Conservation (phyloP, 2,113 vertebrate species). For the Erinaceus europaeus region DNA sequence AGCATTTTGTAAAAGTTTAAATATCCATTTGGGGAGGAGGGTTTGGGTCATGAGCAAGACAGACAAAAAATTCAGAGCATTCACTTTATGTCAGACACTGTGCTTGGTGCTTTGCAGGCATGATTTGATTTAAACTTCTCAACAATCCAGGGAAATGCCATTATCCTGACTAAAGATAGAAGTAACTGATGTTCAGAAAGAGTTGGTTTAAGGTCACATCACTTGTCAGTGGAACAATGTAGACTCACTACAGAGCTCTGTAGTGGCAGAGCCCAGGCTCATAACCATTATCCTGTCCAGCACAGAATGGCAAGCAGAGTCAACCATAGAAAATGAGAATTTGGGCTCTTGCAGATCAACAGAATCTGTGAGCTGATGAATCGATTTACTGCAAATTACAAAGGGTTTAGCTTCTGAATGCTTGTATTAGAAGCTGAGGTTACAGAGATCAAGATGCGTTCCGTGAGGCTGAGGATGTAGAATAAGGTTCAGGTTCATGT, state of each 20-base stretch:
- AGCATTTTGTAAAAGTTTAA: constrained; percentile 3
- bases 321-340: background rate
- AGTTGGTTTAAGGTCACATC: background rate
- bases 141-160: background rate
- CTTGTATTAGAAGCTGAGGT: too few relatives aligned
- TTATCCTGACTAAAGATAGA: constrained; percentile 26
- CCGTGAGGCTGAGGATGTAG: too few relatives aligned
- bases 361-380: too few relatives aligned
- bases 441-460: too few relatives aligned
- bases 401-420: too few relatives aligned
- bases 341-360: too few relatives aligned
- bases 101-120: background rate
- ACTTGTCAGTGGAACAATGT: background rate
- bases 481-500: too few relatives aligned
- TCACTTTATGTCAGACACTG: background rate
- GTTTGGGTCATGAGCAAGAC: background rate
- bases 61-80: constrained; percentile 21
- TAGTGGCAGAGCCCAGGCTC: background rate
- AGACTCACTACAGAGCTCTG: background rate
- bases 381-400: too few relatives aligned
- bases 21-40: background rate
- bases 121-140: background rate
- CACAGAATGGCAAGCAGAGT: background rate
- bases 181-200: background rate
- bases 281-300: background rate